A percentile compares a stretch with the other conserved stretches of the same genome.
These are phyloP conservation scores for Beris chalybata DNA, from an alignment of 2,888 invertebrate genomes.

Conservation along the genomic window DNA sequence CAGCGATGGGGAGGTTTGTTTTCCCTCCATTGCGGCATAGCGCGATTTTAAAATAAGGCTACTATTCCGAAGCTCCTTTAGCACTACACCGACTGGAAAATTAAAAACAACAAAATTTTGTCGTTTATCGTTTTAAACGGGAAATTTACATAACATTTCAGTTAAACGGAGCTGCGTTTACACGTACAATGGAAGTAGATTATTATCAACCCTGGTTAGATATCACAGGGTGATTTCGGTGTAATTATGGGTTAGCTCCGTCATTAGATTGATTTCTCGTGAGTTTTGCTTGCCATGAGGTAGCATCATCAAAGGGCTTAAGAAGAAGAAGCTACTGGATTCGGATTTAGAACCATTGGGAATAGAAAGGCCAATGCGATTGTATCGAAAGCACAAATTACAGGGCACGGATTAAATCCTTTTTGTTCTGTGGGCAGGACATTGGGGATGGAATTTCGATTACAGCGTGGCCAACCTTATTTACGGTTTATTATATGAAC, in stretches of 20 bases:
- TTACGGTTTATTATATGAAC: constrained; percentile 5
- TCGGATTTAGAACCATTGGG: too few relatives aligned
- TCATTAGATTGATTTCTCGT: too few relatives aligned
- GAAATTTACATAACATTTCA: constrained; percentile 37
- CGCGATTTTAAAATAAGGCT: too few relatives aligned
- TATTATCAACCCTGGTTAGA: too few relatives aligned
- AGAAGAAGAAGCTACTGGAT: too few relatives aligned
- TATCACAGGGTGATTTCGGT: too few relatives aligned
- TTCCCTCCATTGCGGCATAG: too few relatives aligned
- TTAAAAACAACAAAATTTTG: constrained; percentile 38
- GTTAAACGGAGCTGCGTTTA: constrained; percentile 1
- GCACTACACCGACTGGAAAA: constrained; percentile 36
- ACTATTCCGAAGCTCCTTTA: constrained; percentile 18
- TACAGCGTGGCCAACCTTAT: neutral
- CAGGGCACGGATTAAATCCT: constrained; percentile 35
- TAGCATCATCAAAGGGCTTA: too few relatives aligned
- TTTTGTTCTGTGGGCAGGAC: constrained; percentile 26
- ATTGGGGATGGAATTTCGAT: constrained; percentile 6
- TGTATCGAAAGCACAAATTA: constrained; percentile 34
- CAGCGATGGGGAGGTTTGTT: too few relatives aligned
- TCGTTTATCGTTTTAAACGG: constrained; percentile 36
- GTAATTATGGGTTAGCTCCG: too few relatives aligned
- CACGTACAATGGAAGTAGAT: neutral
- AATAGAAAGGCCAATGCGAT: constrained; percentile 19
- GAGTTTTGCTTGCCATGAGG: too few relatives aligned